Base-by-base conservation (phyloP, 2,888 invertebrate species). In the Yponomeuta plumbellus region DNA sequence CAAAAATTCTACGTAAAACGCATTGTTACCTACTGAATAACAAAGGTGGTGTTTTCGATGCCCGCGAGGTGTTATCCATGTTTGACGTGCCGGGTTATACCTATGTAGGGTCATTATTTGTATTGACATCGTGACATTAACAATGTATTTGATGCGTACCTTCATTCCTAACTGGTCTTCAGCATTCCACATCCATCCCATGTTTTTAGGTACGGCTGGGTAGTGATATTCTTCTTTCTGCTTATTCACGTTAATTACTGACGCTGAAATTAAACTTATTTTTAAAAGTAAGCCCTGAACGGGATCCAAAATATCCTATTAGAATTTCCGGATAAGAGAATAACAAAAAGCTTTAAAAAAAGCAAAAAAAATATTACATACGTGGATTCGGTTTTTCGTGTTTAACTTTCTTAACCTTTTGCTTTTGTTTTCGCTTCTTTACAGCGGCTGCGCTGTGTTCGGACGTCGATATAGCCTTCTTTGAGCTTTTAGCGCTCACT, bases 131-230 rank as follows among this genome's bases (percentile, higher is more conserved):
- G 26, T 26, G 2, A 22, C 2, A 21, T 10, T 11, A 22, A 20
- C 11, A 52, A 39, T 13, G 26, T 21, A 58, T 61, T 26, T 39
- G 0, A 61, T 34, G 10, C 57, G 56, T 69, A 88, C 91, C 84
- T 89, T 86, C 77, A 90, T 68, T 68, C 88, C 90, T 0, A 88
- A 88, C 68, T 87, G 76, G 69, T 91, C 88, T 66, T 88, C 85
- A 3, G 90, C 88, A 5, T 70, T 84, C 91, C 91, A 91, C 70
- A 88, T 84, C 91, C 91, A 91, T 1, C 91, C 91, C 91, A 88
- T 91, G 66, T 82, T 67, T 68, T 80, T 81, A 0, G 90, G 91
- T 10, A 91, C 91, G 0, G 77, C 69, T 1, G 87, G 88, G 69
- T 87, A 86, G 0, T 81, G 80, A 69, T 85, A 84, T 66, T 79